A percentile compares a stretch with the other conserved stretches of the same genome.
phyloP scores from a whole-genome alignment of 2,797 vertebrate genomes.

The Apogon talboti region DNA sequence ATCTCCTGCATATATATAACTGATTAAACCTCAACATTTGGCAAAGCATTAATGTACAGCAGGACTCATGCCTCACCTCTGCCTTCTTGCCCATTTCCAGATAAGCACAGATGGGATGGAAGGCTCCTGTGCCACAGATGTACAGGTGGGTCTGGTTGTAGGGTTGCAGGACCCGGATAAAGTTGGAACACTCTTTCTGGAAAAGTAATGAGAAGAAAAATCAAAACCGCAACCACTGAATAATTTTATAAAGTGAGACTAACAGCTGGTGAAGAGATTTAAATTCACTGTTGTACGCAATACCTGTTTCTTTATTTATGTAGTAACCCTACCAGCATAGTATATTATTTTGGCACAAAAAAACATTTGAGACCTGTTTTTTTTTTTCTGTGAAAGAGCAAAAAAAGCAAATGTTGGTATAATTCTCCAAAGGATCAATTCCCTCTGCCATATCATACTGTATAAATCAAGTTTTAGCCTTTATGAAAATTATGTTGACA shows the following conservation, averaged over 20 bases:
- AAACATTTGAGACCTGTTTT: slow-evolving; percentile 17
- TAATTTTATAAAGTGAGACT: slow-evolving; percentile 9
- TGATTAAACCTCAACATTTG: slow-evolving; percentile 29
- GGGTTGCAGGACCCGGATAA: slow-evolving; percentile 93
- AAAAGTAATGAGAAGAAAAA: slow-evolving; percentile 48
- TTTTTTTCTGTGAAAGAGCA: slow-evolving; percentile 28
- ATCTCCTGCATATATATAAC: slow-evolving; percentile 35
- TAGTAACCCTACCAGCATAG: slow-evolving; percentile 24
- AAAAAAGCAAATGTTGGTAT: slow-evolving; percentile 33
- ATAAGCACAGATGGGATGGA: slow-evolving; percentile 96
- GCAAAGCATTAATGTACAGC: not conserved
- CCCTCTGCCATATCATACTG: slow-evolving; percentile 26
- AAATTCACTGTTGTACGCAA: slow-evolving; percentile 15
- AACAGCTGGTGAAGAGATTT: slow-evolving; percentile 42
- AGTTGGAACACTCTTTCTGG: slow-evolving; percentile 98
- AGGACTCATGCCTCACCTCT: slow-evolving; percentile 86
- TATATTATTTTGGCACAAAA: slow-evolving; percentile 21
- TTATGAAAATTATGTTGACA: slow-evolving; percentile 46
- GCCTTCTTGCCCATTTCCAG: slow-evolving; percentile 95
- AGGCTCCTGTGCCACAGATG: slow-evolving; percentile 95
- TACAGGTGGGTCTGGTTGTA: slow-evolving; percentile 98
- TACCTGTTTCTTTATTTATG: slow-evolving; percentile 31
- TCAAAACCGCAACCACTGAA: not conserved
- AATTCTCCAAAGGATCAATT: slow-evolving; percentile 12
- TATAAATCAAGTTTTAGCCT: slow-evolving; percentile 47